phyloP scores from a whole-genome alignment of 37 sponge, comb jelly and placozoan genomes.

The Cliona cf. orientalis region DNA sequence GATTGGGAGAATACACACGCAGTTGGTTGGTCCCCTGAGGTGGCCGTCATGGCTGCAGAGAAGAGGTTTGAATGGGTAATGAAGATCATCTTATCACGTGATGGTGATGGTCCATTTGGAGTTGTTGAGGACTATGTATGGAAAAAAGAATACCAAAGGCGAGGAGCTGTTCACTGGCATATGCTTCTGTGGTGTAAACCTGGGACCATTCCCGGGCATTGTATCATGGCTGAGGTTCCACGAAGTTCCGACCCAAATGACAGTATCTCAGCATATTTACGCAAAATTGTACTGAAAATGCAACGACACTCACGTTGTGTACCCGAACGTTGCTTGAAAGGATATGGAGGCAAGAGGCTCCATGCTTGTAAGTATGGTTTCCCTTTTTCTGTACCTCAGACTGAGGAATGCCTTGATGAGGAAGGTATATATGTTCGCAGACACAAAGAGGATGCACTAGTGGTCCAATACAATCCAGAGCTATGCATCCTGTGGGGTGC shows the following conservation, averaged over 20 bases:
- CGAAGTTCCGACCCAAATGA: too few relatives aligned
- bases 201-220: neutral
- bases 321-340: neutral
- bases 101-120: neutral
- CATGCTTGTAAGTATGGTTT: conserved; percentile 4
- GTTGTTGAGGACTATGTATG: conserved; percentile 10
- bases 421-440: neutral
- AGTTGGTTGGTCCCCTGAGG: neutral
- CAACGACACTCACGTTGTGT: neutral
- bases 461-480: conserved; percentile 1
- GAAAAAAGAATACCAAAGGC: conserved; percentile 27
- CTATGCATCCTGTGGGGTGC: neutral
- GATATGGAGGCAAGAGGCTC: neutral
- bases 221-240: too few relatives aligned
- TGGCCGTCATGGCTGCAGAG: conserved; percentile 10
- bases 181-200: conserved; percentile 12
- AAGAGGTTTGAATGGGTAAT: neutral
- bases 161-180: conserved; percentile 30
- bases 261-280: neutral
- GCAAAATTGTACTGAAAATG: neutral
- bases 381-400: conserved; percentile 2
- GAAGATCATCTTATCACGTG: neutral
- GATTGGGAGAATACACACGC: neutral
- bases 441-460: conserved; percentile 1
- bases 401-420: conserved; percentile 12